Evolutionary conservation across 2,797 vertebrate species (phyloP).

Genomic region (Typhlichthys eigenmanni): DNA sequence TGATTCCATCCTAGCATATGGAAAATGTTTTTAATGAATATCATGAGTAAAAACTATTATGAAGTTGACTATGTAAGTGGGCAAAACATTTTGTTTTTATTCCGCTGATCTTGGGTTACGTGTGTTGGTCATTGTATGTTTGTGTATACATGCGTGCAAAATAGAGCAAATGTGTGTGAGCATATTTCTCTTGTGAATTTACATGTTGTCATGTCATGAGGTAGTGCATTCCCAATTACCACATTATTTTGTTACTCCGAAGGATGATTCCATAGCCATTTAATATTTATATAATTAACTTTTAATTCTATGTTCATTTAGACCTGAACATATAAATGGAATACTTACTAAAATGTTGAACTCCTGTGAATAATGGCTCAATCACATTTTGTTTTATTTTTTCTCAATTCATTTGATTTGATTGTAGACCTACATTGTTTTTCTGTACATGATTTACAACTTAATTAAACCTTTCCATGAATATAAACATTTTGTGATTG

Average conservation of each 20-base stretch:
- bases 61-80: neutral
- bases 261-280: conserved; percentile 72
- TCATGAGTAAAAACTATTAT: neutral
- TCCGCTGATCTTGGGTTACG: conserved; percentile 18
- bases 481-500: conserved; percentile 4
- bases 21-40: conserved; percentile 10
- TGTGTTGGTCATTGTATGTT: conserved; percentile 13
- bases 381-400: conserved; percentile 61
- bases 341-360: conserved; percentile 77
- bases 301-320: conserved; percentile 77
- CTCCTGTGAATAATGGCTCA: conserved; percentile 63
- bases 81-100: neutral
- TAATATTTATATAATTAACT: conserved; percentile 80
- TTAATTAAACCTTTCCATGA: conserved; percentile 85
- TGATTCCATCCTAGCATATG: conserved; percentile 15
- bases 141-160: conserved; percentile 26
- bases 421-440: conserved; percentile 86
- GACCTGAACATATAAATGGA: conserved; percentile 65
- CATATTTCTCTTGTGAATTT: conserved; percentile 41
- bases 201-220: conserved; percentile 64
- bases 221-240: conserved; percentile 74
- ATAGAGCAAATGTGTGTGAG: conserved; percentile 6
- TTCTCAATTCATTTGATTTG: conserved; percentile 83
- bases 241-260: conserved; percentile 84
- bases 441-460: conserved; percentile 90